Percentiles rank a stretch among this genome's conserved stretches.
Evolutionary conservation across 2,797 vertebrate genomes (phyloP).

Genomic region (Rhabdophis nuchalis): DNA sequence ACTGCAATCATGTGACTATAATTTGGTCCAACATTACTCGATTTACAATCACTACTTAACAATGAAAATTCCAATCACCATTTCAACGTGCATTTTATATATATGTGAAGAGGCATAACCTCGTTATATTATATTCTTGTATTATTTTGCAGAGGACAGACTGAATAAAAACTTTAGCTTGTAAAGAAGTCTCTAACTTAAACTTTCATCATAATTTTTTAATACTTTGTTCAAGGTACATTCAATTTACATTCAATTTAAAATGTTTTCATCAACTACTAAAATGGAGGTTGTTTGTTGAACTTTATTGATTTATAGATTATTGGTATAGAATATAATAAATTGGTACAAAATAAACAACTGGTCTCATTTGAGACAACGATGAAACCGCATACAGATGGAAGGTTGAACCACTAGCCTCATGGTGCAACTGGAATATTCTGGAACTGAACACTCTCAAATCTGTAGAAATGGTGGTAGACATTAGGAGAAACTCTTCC

Average conservation of each 20-base stretch:
- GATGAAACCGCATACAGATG: too few relatives aligned
- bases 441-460: too few relatives aligned
- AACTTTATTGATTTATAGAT: not conserved
- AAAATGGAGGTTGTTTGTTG: not conserved
- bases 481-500: too few relatives aligned
- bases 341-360: too few relatives aligned
- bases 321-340: not conserved
- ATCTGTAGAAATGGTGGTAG: too few relatives aligned
- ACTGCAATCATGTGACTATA: not conserved
- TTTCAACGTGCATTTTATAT: too few relatives aligned
- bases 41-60: too few relatives aligned
- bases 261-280: not conserved
- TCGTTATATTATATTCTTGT: not conserved
- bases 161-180: not conserved
- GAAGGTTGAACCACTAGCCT: too few relatives aligned
- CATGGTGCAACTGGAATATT: too few relatives aligned
- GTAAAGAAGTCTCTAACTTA: not conserved
- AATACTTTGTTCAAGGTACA: not conserved
- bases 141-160: not conserved
- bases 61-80: too few relatives aligned
- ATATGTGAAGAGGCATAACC: not conserved
- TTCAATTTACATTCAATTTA: not conserved
- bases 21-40: not conserved
- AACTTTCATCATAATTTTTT: not conserved
- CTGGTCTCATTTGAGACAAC: too few relatives aligned